Percentiles rank a stretch among this genome's conserved stretches.
These are phyloP conservation scores for Drosophila phalerata DNA, from an alignment of 2,888 invertebrate species.

Conservation along the genomic window DNA sequence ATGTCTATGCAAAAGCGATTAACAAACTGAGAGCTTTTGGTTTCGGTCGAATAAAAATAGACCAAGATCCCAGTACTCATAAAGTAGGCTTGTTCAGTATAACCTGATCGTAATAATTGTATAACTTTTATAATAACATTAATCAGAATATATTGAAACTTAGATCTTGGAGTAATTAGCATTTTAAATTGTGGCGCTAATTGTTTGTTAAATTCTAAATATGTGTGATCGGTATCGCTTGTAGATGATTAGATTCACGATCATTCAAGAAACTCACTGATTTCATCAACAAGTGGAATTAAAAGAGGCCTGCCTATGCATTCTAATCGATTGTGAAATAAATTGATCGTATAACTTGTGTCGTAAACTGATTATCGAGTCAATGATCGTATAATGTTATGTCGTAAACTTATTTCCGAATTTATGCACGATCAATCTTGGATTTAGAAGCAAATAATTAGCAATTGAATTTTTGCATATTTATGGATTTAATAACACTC, in stretches of 20 bases:
- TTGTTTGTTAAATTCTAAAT: not conserved
- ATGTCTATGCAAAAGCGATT: constrained; percentile 21
- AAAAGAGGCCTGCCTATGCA: constrained; percentile 1
- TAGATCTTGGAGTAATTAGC: not conserved
- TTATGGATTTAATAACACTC: no score
- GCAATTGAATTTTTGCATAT: not conserved
- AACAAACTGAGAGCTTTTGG: constrained; percentile 28
- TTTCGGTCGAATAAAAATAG: constrained; percentile 54
- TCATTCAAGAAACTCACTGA: not conserved
- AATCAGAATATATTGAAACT: not conserved
- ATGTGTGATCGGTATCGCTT: not conserved
- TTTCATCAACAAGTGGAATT: not conserved
- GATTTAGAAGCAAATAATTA: constrained; percentile 2
- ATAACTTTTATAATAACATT: not conserved
- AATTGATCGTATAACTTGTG: not conserved
- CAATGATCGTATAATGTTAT: constrained; percentile 2
- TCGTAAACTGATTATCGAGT: constrained; percentile 5
- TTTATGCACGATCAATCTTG: constrained; percentile 26
- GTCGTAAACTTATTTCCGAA: not conserved
- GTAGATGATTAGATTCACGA: constrained; percentile 1
- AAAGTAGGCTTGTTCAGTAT: not conserved
- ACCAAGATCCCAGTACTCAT: constrained; percentile 8
- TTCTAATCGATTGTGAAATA: constrained; percentile 4
- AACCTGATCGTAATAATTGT: constrained; percentile 3
- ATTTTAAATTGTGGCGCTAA: not conserved